These are phyloP conservation scores for Scartelaos histophorus DNA, from an alignment of 2,113 vertebrate genomes.

Conservation along the genomic window DNA sequence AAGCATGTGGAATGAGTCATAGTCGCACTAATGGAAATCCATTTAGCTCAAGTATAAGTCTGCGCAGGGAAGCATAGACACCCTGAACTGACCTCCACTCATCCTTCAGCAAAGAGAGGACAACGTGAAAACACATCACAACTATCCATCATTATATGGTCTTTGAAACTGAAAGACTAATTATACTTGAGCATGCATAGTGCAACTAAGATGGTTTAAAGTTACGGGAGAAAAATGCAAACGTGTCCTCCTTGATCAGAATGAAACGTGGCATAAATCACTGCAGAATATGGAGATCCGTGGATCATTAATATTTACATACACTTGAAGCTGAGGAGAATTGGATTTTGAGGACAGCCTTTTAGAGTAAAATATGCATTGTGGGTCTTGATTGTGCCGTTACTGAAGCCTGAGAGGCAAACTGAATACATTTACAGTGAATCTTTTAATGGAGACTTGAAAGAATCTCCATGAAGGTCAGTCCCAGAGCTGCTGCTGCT, in stretches of 20 bases:
- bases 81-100: constrained; percentile 43
- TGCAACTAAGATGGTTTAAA: constrained; percentile 27
- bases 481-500: constrained; percentile 24
- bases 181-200: constrained; percentile 2
- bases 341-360: constrained; percentile 62
- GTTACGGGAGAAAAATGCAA: not conserved
- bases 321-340: constrained; percentile 55
- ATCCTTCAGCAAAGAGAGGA: constrained; percentile 51
- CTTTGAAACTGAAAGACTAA: not conserved
- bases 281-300: constrained; percentile 62
- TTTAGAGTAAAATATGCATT: constrained; percentile 71
- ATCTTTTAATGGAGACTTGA: constrained; percentile 69
- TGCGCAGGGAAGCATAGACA: constrained; percentile 63
- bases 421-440: constrained; percentile 70
- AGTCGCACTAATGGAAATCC: constrained; percentile 73
- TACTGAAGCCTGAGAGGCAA: constrained; percentile 54
- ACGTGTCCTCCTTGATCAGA: constrained; percentile 29
- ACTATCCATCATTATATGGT: constrained; percentile 6
- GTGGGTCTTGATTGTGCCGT: constrained; percentile 62
- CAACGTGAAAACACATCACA: constrained; percentile 42
- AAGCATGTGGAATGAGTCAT: constrained; percentile 74
- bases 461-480: constrained; percentile 68
- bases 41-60: constrained; percentile 65
- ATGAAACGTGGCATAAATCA: constrained; percentile 36
- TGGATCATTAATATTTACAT: constrained; percentile 74